Conservation (phyloP, 2,113 vertebrate species). For the Rafetus swinhoei region DNA sequence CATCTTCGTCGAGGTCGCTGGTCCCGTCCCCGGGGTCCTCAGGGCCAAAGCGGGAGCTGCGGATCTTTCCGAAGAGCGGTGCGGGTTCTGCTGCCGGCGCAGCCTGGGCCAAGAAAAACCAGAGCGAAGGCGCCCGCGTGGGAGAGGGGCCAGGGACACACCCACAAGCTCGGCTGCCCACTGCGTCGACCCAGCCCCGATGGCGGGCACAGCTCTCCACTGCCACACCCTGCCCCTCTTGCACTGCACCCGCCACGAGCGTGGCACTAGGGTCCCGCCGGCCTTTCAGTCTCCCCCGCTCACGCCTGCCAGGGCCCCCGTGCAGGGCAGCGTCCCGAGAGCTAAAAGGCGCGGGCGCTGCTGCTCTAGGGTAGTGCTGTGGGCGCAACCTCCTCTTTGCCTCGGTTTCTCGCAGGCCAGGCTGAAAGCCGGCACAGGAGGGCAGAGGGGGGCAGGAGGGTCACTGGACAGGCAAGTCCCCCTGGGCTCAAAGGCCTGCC, state of each 20-base stretch:
- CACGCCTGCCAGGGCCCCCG: no score
- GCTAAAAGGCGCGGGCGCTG: no score
- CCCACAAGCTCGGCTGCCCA: background rate
- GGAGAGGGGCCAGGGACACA: background rate
- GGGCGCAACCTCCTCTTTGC: no score
- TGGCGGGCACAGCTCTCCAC: background rate
- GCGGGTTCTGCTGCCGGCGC: constrained; percentile 90
- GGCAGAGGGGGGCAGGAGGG: no score
- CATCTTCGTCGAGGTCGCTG: constrained; percentile 90
- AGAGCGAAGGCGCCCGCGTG: background rate
- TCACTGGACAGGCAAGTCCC: background rate
- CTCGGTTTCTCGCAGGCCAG: no score
- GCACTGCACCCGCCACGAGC: background rate
- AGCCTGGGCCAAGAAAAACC: constrained; percentile 76
- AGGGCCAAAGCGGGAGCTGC: constrained; percentile 84
- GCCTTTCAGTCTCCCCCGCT: background rate
- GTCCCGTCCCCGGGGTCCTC: constrained; percentile 84
- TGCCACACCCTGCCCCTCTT: background rate
- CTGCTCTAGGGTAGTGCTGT: no score
- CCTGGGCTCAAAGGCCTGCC: background rate
- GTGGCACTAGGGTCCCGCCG: background rate
- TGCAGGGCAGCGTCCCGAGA: no score
- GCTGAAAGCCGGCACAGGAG: no score
- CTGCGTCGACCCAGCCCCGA: background rate
- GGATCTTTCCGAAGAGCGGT: constrained; percentile 92